Base-by-base conservation (phyloP, 2,888 invertebrate species). In the Chironomus riparius region DNA sequence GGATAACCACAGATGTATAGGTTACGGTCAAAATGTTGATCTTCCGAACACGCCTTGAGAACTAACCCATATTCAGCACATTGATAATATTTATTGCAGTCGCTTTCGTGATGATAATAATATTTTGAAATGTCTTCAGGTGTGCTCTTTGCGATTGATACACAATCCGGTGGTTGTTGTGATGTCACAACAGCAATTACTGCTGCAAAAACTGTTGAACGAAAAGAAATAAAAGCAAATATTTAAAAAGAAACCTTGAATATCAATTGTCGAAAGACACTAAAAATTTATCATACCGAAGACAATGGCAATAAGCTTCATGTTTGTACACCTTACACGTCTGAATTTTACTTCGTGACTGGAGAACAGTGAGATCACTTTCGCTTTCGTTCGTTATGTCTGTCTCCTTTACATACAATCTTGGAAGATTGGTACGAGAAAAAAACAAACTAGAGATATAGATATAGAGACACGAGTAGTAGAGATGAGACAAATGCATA, bases 91-190 rank as follows among this genome's bases (percentile, higher is more conserved):
- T 72, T 61, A 15, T 61, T 56, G 62, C 72, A 72, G n/a, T 72
- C 72, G 13, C 7, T 72, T 15, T 72, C 72, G 10, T 72, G 72
- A 6, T 4, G 72, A 72, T 62, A 15, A 72, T 72, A 72, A 61
- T 72, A 72, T 24, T 56, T 72, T 21, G 72, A 72, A 18, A 72
- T 62, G 7, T 72, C 72, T 61, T 72, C 38, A 18, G 72, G 72
- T 13, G 18, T 22, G 21, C 50, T n/a, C n/a, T 38, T 24, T 6
- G n/a, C 61, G 13, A 72, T 15, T 28, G 38, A n/a, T 5, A 72
- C 56, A 61, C 72, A 72, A 72, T 72, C 72, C 7, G 72, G 72
- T 38, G 70, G 21, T 70, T 72, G 56, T 72, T 72, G 72, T 21
- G 72, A 28, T 24, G 18, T 22, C n/a, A 62, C 62, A 12, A 61